phyloP scores from a whole-genome alignment of 2,888 invertebrate species.

The Fragum sueziense region DNA sequence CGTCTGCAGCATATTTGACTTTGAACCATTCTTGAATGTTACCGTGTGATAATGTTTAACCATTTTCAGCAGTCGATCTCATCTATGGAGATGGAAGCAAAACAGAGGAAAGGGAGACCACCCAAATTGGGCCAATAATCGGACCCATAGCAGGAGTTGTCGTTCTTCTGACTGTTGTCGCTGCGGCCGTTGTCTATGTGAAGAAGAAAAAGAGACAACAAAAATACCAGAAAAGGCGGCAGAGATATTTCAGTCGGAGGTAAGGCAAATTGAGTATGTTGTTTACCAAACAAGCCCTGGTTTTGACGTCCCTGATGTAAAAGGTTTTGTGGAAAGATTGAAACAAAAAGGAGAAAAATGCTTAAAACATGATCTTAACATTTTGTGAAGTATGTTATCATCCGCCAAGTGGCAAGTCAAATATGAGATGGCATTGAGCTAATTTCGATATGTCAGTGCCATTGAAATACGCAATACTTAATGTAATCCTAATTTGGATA shows the following conservation, averaged over 20 bases:
- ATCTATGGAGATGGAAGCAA: neutral
- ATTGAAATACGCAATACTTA: no score
- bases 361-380: no score
- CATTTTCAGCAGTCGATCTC: no score
- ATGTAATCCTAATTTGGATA: no score
- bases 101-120: neutral
- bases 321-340: neutral
- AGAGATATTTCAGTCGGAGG: slow-evolving; percentile 1
- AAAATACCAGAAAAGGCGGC: neutral
- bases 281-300: neutral
- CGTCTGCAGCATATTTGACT: no score
- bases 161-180: neutral
- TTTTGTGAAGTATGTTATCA: no score
- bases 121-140: neutral
- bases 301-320: neutral
- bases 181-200: neutral
- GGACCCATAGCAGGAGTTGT: neutral
- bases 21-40: no score
- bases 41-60: no score
- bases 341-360: neutral
- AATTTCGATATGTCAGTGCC: no score
- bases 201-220: neutral
- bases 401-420: no score
- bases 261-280: neutral
- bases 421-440: no score